phyloP scores from a whole-genome alignment of 2,113 vertebrate species.

The Pluvianellus socialis region DNA sequence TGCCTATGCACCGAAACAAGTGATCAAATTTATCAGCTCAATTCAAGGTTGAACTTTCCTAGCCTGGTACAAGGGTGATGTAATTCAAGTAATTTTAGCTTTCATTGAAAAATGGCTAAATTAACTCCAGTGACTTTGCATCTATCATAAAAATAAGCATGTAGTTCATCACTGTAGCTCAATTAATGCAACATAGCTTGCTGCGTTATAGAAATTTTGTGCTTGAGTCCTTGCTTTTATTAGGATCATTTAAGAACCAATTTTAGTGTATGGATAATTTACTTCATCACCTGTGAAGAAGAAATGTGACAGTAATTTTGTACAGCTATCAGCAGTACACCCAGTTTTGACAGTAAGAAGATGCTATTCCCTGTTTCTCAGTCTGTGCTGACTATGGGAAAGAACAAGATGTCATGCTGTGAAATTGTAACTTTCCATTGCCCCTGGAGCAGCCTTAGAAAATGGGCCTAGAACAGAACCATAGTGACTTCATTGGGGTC shows the following conservation, averaged over 20 bases:
- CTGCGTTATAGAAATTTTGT: not conserved
- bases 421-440: not conserved
- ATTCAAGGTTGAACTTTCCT: not conserved
- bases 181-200: not conserved
- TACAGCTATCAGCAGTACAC: not conserved
- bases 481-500: not conserved
- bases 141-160: not conserved
- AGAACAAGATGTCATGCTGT: not conserved
- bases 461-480: not conserved
- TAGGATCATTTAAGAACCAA: not conserved
- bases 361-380: not conserved
- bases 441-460: not conserved
- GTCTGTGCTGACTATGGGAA: not conserved
- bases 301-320: not conserved
- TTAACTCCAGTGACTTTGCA: not conserved
- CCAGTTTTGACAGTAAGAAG: not conserved
- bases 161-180: not conserved
- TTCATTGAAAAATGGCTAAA: not conserved
- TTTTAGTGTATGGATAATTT: not conserved
- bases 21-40: not conserved
- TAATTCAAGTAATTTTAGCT: not conserved
- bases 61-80: not conserved
- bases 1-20: not conserved
- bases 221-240: not conserved
- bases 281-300: not conserved